Percentiles rank a stretch among this genome's conserved stretches.
Evolutionary conservation across 2,797 vertebrate genomes (phyloP).

Genomic region (Acipenser transmontanus): DNA sequence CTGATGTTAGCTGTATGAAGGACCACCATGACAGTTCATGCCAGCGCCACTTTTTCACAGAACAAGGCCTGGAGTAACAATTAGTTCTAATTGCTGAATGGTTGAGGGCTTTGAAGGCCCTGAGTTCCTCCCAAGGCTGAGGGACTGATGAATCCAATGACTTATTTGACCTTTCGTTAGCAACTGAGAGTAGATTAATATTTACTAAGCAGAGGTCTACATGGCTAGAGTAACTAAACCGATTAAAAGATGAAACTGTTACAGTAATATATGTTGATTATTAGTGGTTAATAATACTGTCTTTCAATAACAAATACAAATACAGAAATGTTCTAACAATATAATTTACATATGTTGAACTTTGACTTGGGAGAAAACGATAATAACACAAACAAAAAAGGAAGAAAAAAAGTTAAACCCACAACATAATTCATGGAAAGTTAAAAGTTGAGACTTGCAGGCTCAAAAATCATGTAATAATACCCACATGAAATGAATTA

Average conservation of each 20-base stretch:
- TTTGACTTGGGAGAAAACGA: not conserved
- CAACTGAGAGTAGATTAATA: slow-evolving; percentile 62
- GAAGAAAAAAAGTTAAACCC: not conserved
- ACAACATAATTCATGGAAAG: slow-evolving; percentile 1
- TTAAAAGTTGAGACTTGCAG: slow-evolving; percentile 2
- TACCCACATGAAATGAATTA: slow-evolving; percentile 81
- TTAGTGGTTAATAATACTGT: no score
- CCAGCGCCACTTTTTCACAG: slow-evolving; percentile 27
- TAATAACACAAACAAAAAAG: not conserved
- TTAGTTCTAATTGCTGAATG: slow-evolving; percentile 63
- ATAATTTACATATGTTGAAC: no score
- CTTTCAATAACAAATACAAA: no score
- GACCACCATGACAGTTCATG: slow-evolving; percentile 33
- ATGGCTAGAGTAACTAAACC: slow-evolving; percentile 22
- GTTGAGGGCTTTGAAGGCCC: slow-evolving; percentile 67
- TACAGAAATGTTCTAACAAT: no score
- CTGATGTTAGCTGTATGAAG: slow-evolving; percentile 30
- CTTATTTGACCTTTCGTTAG: slow-evolving; percentile 68
- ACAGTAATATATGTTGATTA: no score
- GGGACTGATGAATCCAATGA: slow-evolving; percentile 49
- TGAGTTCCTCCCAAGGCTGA: slow-evolving; percentile 43
- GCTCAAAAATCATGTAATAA: slow-evolving; percentile 59
- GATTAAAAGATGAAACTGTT: slow-evolving; percentile 22
- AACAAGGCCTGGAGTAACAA: slow-evolving; percentile 50
- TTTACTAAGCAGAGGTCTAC: slow-evolving; percentile 63